A percentile compares a stretch with the other conserved stretches of the same genome.
Conservation (phyloP, 23 tunicate species). For the Aplidium turbinatum region DNA sequence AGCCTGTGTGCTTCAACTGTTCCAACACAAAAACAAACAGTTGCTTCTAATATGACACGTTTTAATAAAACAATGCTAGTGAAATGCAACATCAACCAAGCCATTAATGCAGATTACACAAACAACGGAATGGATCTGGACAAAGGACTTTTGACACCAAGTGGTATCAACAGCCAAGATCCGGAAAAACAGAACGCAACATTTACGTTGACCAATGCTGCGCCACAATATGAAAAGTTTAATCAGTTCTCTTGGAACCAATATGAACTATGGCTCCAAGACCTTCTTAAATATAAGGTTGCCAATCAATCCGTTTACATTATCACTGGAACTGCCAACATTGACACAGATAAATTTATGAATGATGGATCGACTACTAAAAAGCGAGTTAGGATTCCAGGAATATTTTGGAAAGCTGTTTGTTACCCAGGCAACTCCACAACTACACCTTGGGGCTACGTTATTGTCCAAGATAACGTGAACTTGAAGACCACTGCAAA, state of each 20-base stretch:
- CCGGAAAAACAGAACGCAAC: slow-evolving; percentile 58
- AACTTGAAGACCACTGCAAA: slow-evolving; percentile 5
- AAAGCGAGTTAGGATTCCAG: slow-evolving; percentile 75
- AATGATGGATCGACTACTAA: slow-evolving; percentile 7
- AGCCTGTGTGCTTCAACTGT: slow-evolving; percentile 33
- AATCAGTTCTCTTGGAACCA: slow-evolving; percentile 67
- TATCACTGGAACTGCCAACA: too few species aligned
- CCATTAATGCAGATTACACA: too few species aligned
- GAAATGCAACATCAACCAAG: too few species aligned
- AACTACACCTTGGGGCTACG: slow-evolving; percentile 60
- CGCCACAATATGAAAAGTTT: slow-evolving; percentile 73
- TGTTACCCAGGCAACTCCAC: too few species aligned
- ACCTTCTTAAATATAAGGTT: slow-evolving; percentile 28
- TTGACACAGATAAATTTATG: slow-evolving; percentile 39
- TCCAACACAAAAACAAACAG: too few species aligned
- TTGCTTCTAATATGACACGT: slow-evolving; percentile 45
- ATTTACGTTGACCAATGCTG: slow-evolving; percentile 93
- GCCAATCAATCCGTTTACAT: slow-evolving; percentile 59
- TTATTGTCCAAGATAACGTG: too few species aligned
- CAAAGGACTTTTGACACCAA: too few species aligned
- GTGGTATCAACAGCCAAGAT: too few species aligned
- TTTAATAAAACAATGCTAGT: slow-evolving; percentile 8
- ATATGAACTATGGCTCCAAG: too few species aligned
- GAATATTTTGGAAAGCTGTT: slow-evolving; percentile 84
- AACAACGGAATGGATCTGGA: too few species aligned